phyloP scores from a whole-genome alignment of 2,888 invertebrate genomes.

The Megastigmus dorsalis region DNA sequence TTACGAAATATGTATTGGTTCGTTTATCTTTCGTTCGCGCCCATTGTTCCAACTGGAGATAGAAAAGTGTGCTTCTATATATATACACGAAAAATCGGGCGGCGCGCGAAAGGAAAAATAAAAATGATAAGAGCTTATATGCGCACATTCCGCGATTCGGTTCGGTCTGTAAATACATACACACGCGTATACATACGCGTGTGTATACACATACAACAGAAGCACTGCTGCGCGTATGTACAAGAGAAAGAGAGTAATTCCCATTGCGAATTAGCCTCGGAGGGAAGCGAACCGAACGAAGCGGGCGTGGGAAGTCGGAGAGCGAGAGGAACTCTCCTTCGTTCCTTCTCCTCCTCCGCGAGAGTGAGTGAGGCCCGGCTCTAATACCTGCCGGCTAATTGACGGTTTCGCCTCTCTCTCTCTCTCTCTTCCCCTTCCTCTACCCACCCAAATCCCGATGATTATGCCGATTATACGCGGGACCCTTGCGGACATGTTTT shows the following conservation, averaged over 20 bases:
- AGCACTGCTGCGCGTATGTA: too few relatives aligned
- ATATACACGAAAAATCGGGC: neutral
- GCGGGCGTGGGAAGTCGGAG: slow-evolving; percentile 50
- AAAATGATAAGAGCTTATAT: slow-evolving; percentile 28
- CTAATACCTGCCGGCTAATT: slow-evolving; percentile 58
- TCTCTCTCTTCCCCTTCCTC: slow-evolving; percentile 44
- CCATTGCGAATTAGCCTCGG: slow-evolving; percentile 48
- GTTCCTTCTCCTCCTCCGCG: too few relatives aligned
- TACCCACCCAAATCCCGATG: slow-evolving; percentile 61
- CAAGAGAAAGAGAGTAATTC: slow-evolving; percentile 29
- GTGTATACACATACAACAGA: neutral
- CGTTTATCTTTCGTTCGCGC: too few relatives aligned
- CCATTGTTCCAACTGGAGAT: neutral
- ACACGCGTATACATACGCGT: slow-evolving; percentile 29
- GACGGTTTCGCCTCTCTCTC: slow-evolving; percentile 24
- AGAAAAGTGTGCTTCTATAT: too few relatives aligned
- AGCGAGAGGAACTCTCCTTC: too few relatives aligned
- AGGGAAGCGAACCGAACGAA: slow-evolving; percentile 47
- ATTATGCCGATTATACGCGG: slow-evolving; percentile 58
- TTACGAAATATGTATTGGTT: too few relatives aligned
- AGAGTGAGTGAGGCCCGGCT: slow-evolving; percentile 43
- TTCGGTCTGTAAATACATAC: slow-evolving; percentile 29
- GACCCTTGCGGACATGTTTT: neutral
- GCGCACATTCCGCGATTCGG: slow-evolving; percentile 12
- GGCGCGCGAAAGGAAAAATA: slow-evolving; percentile 21